phyloP scores from a whole-genome alignment of 1,140 invertebrate genomes.

The Drosophila ficusphila region DNA sequence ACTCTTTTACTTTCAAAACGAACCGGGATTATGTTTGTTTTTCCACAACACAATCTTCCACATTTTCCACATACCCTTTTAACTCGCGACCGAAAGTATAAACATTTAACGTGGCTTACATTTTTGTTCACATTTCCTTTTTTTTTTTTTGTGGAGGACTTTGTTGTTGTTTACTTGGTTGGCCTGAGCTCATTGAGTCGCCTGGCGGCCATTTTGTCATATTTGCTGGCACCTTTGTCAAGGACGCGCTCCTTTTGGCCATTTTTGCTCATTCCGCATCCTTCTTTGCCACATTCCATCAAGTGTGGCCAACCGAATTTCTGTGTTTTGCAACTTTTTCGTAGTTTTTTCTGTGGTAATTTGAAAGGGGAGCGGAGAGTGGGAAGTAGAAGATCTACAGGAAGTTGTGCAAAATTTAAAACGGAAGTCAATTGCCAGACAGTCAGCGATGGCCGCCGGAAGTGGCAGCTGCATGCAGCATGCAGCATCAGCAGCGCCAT shows the following conservation, averaged over 20 bases:
- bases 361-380: neutral
- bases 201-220: slow-evolving; percentile 54
- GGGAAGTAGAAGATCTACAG: slow-evolving; percentile 25
- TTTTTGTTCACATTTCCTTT: slow-evolving; percentile 14
- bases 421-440: slow-evolving; percentile 81
- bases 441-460: slow-evolving; percentile 71
- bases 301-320: slow-evolving; percentile 34
- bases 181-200: slow-evolving; percentile 53
- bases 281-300: slow-evolving; percentile 22
- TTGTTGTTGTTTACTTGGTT: slow-evolving; percentile 30
- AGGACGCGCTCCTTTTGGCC: slow-evolving; percentile 49
- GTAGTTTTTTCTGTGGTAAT: slow-evolving; percentile 44
- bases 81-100: slow-evolving; percentile 9
- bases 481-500: slow-evolving; percentile 62
- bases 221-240: slow-evolving; percentile 71
- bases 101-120: slow-evolving; percentile 25
- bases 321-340: slow-evolving; percentile 24
- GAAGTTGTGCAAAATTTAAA: slow-evolving; percentile 82
- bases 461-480: slow-evolving; percentile 74
- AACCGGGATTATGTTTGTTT: neutral
- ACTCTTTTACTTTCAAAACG: neutral
- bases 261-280: slow-evolving; percentile 9
- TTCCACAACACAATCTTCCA: neutral
- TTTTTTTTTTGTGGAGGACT: neutral
- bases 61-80: neutral